Evolutionary conservation across 2,113 vertebrate species (phyloP).

Genomic region (Arvicanthis niloticus): DNA sequence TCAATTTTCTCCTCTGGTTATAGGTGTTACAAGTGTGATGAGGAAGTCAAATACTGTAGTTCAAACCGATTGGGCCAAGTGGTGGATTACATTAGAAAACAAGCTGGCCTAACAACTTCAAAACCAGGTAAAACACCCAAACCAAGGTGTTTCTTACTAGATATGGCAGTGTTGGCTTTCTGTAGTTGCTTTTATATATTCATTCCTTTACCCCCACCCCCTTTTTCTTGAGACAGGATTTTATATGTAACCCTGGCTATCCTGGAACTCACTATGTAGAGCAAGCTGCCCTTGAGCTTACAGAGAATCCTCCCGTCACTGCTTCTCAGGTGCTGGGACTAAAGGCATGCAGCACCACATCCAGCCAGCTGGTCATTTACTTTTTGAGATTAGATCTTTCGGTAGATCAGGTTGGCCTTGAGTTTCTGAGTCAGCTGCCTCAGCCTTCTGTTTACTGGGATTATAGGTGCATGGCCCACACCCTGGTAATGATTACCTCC

Average conservation of each 20-base stretch:
- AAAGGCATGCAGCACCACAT: too few species aligned
- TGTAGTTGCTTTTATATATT: background rate
- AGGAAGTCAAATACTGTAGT: conserved; percentile 91
- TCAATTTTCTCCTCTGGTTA: conserved; percentile 64
- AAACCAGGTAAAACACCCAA: conserved; percentile 87
- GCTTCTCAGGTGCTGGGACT: background rate
- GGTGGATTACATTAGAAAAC: conserved; percentile 93
- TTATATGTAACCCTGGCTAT: background rate
- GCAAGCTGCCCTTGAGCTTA: background rate
- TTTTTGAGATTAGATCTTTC: background rate
- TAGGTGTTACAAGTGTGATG: conserved; percentile 97
- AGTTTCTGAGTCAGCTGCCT: background rate
- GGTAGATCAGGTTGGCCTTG: background rate
- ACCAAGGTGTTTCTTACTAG: conserved; percentile 31
- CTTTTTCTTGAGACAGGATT: background rate
- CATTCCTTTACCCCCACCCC: background rate
- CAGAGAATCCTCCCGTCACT: background rate
- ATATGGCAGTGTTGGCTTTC: background rate
- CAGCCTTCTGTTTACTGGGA: background rate
- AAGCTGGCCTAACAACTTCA: conserved; percentile 79
- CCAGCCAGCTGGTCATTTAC: background rate
- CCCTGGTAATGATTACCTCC: background rate
- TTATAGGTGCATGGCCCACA: background rate
- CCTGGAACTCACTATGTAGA: background rate
- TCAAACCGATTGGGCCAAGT: conserved; percentile 93